These are phyloP conservation scores for Mustelus asterias DNA, from an alignment of 2,113 vertebrate genomes.

Conservation along the genomic window DNA sequence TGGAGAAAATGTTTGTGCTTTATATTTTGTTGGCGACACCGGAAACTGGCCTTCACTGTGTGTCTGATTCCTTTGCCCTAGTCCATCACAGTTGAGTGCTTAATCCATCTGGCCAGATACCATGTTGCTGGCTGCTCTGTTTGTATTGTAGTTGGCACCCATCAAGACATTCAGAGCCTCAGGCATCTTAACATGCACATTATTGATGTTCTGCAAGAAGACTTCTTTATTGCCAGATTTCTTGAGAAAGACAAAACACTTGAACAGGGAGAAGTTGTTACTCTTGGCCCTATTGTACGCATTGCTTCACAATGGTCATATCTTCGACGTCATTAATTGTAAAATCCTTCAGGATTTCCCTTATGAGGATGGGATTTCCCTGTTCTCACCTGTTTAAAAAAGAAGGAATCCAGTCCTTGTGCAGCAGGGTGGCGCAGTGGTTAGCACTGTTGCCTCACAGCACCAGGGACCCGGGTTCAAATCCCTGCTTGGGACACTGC, in stretches of 20 bases:
- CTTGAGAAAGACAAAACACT: neutral
- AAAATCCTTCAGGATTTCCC: constrained; percentile 94
- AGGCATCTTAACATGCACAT: too few species aligned
- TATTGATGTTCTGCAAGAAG: neutral
- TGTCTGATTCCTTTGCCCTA: neutral
- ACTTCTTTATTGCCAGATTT: neutral
- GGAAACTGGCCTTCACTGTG: neutral
- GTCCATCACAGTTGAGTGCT: neutral
- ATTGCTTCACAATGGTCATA: neutral
- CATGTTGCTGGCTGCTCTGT: neutral
- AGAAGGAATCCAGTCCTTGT: constrained; percentile 87
- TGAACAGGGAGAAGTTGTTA: neutral
- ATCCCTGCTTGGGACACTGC: too few species aligned
- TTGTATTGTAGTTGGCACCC: neutral
- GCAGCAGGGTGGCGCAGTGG: constrained; percentile 49
- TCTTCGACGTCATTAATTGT: constrained; percentile 73
- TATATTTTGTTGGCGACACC: neutral
- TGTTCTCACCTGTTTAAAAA: constrained; percentile 79
- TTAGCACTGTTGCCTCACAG: too few species aligned
- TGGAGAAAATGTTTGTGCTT: neutral
- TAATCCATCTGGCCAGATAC: neutral
- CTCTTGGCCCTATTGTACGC: neutral
- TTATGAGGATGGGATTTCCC: constrained; percentile 84
- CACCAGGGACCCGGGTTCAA: too few species aligned
- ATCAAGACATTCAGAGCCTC: neutral